phyloP scores from a whole-genome alignment of 2,888 invertebrate species.

The Leptinotarsa peninsularis region DNA sequence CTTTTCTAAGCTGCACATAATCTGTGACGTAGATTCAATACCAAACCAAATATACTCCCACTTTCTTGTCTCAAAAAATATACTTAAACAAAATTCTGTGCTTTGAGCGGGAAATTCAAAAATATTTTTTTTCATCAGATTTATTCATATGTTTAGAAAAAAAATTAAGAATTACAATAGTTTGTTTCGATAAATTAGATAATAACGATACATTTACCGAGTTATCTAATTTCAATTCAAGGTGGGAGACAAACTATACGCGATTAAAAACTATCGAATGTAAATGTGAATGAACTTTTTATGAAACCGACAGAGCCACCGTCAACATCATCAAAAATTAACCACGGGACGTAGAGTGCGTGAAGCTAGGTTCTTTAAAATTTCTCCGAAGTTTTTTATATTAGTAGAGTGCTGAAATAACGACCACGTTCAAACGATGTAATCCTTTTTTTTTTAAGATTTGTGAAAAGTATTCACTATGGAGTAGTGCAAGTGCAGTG shows the following conservation, averaged over 20 bases:
- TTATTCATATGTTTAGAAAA: neutral
- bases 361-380: constrained; percentile 46
- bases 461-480: constrained; percentile 49
- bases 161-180: neutral
- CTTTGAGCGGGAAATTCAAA: neutral
- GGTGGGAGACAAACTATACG: constrained; percentile 18
- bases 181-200: constrained; percentile 3
- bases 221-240: neutral
- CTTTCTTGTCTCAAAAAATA: neutral
- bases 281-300: constrained; percentile 61
- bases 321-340: constrained; percentile 65
- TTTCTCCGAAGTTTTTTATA: constrained; percentile 53
- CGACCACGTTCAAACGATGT: constrained; percentile 42
- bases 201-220: neutral
- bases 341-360: constrained; percentile 56
- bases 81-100: neutral
- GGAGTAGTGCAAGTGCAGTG: constrained; percentile 49
- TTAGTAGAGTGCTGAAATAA: constrained; percentile 45
- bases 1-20: too few relatives aligned
- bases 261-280: constrained; percentile 27
- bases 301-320: constrained; percentile 60
- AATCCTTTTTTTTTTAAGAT: constrained; percentile 45
- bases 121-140: neutral
- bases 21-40: too few relatives aligned
- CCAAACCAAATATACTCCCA: too few relatives aligned